Conservation (phyloP, 2,113 vertebrate genomes). For the Lampris megalopsis region DNA sequence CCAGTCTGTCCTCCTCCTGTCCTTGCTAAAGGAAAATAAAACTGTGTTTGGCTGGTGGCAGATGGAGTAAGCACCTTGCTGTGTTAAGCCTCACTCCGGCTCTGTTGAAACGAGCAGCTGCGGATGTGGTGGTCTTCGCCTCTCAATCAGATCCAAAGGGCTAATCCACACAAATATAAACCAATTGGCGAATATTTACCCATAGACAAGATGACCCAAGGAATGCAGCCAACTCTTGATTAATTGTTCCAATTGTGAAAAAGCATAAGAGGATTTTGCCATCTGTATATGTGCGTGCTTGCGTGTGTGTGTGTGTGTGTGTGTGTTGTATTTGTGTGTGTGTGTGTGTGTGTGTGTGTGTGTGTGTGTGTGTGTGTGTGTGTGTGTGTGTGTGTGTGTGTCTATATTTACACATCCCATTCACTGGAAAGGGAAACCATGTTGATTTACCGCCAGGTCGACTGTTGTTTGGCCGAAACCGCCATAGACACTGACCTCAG, state of each 20-base stretch:
- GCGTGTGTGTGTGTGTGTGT: not conserved
- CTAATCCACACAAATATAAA: constrained; percentile 54
- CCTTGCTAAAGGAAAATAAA: constrained; percentile 72
- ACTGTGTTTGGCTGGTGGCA: constrained; percentile 59
- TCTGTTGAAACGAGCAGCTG: constrained; percentile 64
- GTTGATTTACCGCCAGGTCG: constrained; percentile 32
- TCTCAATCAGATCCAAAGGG: constrained; percentile 21
- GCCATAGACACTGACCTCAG: constrained; percentile 41
- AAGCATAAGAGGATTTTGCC: constrained; percentile 22
- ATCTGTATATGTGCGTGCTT: not conserved
- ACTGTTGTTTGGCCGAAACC: constrained; percentile 34
- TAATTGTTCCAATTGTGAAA: constrained; percentile 37
- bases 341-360: not conserved
- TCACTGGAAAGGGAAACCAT: constrained; percentile 28
- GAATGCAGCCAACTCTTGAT: constrained; percentile 21
- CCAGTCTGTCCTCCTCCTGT: constrained; percentile 39
- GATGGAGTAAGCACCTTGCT: constrained; percentile 55
- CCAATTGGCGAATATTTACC: constrained; percentile 46
- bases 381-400: not conserved
- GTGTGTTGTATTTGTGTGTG: not conserved
- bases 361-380: not conserved
- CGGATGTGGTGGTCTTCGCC: constrained; percentile 42
- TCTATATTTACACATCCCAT: not conserved
- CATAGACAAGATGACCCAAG: constrained; percentile 24
- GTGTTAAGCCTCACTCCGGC: constrained; percentile 57